Percentiles rank a stretch among this genome's conserved stretches.
phyloP scores from a whole-genome alignment of 2,797 vertebrate species.

The Sebastiscus tertius region DNA sequence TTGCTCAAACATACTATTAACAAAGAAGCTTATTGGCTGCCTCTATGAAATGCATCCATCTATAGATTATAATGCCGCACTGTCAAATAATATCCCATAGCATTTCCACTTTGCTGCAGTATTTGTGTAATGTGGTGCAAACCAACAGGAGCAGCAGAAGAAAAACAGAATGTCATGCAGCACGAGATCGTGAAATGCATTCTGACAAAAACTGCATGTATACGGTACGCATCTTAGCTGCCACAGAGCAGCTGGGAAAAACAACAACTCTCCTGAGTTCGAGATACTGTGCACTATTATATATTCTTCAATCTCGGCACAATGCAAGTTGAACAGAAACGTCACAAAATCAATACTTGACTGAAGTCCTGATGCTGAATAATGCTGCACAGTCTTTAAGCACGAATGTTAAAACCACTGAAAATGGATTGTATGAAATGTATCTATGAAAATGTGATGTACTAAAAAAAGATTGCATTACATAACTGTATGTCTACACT shows the following conservation, averaged over 20 bases:
- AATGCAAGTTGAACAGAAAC: slow-evolving; percentile 46
- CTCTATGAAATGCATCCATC: slow-evolving; percentile 37
- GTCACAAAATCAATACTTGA: slow-evolving; percentile 36
- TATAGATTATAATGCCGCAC: slow-evolving; percentile 27
- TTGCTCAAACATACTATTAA: background rate
- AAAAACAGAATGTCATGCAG: slow-evolving; percentile 20
- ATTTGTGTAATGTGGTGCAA: slow-evolving; percentile 48
- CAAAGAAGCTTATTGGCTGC: slow-evolving; percentile 1
- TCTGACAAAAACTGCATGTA: slow-evolving; percentile 51
- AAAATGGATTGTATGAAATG: slow-evolving; percentile 7
- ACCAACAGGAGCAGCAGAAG: slow-evolving; percentile 28
- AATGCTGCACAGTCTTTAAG: slow-evolving; percentile 13
- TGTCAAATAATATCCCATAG: slow-evolving; percentile 36
- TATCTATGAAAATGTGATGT: slow-evolving; percentile 1
- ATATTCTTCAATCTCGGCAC: slow-evolving; percentile 15
- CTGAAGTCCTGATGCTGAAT: slow-evolving; percentile 25
- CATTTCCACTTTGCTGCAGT: slow-evolving; percentile 40
- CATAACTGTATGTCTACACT: background rate
- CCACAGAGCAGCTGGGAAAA: slow-evolving; percentile 32
- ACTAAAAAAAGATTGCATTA: slow-evolving; percentile 2
- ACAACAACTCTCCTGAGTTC: slow-evolving; percentile 27
- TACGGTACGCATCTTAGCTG: slow-evolving; percentile 27
- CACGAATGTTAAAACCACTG: background rate
- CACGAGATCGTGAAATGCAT: slow-evolving; percentile 36
- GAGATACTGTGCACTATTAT: slow-evolving; percentile 7